Evolutionary conservation across 2,113 vertebrate species (phyloP).

Genomic region (Phoxinus phoxinus): DNA sequence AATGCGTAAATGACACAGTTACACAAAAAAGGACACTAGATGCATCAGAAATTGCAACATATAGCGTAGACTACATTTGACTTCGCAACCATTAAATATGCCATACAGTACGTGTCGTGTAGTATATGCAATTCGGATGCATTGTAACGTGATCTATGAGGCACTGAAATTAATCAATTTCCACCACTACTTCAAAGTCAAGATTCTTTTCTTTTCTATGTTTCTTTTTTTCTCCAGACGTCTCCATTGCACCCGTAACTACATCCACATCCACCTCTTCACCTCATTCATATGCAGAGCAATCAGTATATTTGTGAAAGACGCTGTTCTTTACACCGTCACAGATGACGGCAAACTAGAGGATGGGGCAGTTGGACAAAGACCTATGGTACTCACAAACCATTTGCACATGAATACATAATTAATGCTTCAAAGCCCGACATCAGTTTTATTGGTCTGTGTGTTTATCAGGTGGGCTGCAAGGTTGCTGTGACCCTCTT

Average conservation of each 20-base stretch:
- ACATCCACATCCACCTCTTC: slow-evolving; percentile 92
- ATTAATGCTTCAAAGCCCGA: neutral
- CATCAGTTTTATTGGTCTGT: slow-evolving; percentile 2
- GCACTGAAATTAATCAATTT: neutral
- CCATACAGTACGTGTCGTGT: too few species aligned
- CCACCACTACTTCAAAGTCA: neutral
- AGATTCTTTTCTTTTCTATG: neutral
- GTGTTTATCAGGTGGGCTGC: slow-evolving; percentile 83
- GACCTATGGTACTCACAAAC: slow-evolving; percentile 74
- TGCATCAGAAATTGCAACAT: too few species aligned
- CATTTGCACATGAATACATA: slow-evolving; percentile 8
- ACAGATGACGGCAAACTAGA: slow-evolving; percentile 56
- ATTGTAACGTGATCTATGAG: neutral
- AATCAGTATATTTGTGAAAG: slow-evolving; percentile 89
- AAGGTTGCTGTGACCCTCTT: slow-evolving; percentile 89
- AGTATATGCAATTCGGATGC: neutral
- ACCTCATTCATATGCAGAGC: slow-evolving; percentile 90
- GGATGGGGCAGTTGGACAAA: slow-evolving; percentile 62
- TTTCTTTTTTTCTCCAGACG: slow-evolving; percentile 69
- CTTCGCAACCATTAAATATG: too few species aligned
- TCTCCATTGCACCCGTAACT: slow-evolving; percentile 91
- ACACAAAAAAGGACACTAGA: too few species aligned
- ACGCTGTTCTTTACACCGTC: slow-evolving; percentile 82
- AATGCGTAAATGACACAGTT: too few species aligned
- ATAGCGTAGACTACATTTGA: too few species aligned